Evolutionary conservation across 2,888 invertebrate species (phyloP).

Genomic region (Boloria euphrosyne): DNA sequence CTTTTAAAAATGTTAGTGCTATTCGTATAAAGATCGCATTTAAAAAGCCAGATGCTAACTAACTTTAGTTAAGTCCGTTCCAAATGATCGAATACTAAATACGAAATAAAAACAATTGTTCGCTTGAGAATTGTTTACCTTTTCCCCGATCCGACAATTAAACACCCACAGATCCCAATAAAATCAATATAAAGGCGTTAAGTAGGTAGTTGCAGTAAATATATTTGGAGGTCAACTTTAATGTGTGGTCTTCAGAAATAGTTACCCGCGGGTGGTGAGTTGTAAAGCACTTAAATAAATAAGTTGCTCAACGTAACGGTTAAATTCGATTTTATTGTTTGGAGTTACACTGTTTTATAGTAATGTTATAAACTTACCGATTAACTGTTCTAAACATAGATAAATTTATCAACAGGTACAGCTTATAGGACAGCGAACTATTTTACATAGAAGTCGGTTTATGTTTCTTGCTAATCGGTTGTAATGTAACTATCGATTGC

Average conservation of each 20-base stretch:
- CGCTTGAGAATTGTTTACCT: slow-evolving; percentile 31
- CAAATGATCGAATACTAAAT: slow-evolving; percentile 29
- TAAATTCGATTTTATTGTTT: slow-evolving; percentile 69
- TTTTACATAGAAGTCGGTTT: slow-evolving; percentile 43
- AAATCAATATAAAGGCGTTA: slow-evolving; percentile 47
- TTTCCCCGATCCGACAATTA: slow-evolving; percentile 39
- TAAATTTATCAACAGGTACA: slow-evolving; percentile 70
- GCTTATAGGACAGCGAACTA: slow-evolving; percentile 35
- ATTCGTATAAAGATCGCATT: background rate
- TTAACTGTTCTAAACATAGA: slow-evolving; percentile 70
- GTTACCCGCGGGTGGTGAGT: slow-evolving; percentile 54
- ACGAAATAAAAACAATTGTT: slow-evolving; percentile 37
- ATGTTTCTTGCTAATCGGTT: slow-evolving; percentile 33
- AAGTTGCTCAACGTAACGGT: slow-evolving; percentile 58
- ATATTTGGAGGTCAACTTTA: slow-evolving; percentile 52
- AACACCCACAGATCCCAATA: slow-evolving; percentile 45
- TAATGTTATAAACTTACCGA: slow-evolving; percentile 55
- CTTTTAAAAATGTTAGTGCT: too few species aligned
- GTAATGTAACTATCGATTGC: slow-evolving; percentile 25
- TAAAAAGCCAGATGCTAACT: slow-evolving; percentile 4
- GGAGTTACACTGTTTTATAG: slow-evolving; percentile 68
- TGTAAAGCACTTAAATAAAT: slow-evolving; percentile 77
- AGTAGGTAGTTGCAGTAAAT: slow-evolving; percentile 43
- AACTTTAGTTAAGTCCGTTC: slow-evolving; percentile 21
- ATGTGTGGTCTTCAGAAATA: slow-evolving; percentile 66